Conservation (phyloP, 53 echinoderm and acorn worm species). For the Antedon mediterranea region DNA sequence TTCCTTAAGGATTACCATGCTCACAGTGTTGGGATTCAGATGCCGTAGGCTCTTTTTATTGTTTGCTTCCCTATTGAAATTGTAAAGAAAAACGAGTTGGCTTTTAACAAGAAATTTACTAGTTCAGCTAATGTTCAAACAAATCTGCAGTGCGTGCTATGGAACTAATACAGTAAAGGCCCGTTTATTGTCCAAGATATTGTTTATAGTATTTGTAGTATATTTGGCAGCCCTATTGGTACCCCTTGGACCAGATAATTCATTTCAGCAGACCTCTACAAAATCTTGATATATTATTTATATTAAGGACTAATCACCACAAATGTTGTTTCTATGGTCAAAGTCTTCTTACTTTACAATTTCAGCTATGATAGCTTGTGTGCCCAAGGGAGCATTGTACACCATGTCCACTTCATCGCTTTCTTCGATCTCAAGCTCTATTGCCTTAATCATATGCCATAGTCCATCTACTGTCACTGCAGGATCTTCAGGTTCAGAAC, state of each 20-base stretch:
- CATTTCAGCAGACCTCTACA: too few relatives aligned
- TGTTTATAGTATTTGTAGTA: too few relatives aligned
- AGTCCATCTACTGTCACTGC: conserved; percentile 42
- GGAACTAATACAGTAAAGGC: not conserved
- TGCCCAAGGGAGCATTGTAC: conserved; percentile 39
- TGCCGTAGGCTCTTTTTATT: conserved; percentile 27
- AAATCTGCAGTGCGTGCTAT: too few relatives aligned
- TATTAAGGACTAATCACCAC: not conserved
- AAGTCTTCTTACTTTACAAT: conserved; percentile 67
- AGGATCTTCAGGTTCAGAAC: conserved; percentile 2
- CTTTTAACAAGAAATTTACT: too few relatives aligned
- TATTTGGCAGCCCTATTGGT: too few relatives aligned
- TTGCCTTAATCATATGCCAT: conserved; percentile 44
- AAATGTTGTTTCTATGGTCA: too few relatives aligned
- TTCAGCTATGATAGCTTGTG: conserved; percentile 39
- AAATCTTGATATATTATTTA: not conserved
- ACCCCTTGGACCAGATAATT: too few relatives aligned
- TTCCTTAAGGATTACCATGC: conserved; percentile 61
- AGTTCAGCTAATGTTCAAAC: too few relatives aligned
- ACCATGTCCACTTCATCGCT: conserved; percentile 41
- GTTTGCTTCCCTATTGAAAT: conserved; percentile 41
- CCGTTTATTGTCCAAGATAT: too few relatives aligned
- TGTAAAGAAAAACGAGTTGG: too few relatives aligned
- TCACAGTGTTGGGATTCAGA: conserved; percentile 57
- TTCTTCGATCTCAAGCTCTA: conserved; percentile 52